Evolutionary conservation across 2,797 vertebrate genomes (phyloP).

Genomic region (Fratercula arctica): DNA sequence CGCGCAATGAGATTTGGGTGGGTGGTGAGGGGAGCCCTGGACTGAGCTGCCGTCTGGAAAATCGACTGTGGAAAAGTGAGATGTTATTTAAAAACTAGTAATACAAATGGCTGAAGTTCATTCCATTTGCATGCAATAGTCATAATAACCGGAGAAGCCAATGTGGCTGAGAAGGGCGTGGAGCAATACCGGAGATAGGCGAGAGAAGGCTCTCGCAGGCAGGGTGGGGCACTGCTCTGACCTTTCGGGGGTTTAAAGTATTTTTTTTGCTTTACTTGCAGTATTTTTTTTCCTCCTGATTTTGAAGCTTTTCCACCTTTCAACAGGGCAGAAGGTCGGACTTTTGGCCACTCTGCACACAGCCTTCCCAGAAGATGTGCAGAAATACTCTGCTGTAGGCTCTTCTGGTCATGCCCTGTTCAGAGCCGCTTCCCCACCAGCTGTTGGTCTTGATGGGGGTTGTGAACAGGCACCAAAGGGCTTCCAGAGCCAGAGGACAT

Average conservation of each 20-base stretch:
- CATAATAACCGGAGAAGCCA: slow-evolving; percentile 34
- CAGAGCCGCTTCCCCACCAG: background rate
- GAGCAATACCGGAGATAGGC: background rate
- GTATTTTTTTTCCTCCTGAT: background rate
- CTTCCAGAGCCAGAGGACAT: background rate
- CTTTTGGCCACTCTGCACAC: background rate
- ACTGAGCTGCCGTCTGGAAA: slow-evolving; percentile 27
- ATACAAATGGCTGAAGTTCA: slow-evolving; percentile 34
- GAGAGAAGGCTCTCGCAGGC: background rate
- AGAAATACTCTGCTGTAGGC: background rate
- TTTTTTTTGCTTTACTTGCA: background rate
- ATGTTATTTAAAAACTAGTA: slow-evolving; percentile 52
- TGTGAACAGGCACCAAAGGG: background rate
- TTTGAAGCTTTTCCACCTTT: slow-evolving; percentile 15
- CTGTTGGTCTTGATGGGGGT: background rate
- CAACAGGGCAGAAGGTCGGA: background rate
- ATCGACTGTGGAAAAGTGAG: slow-evolving; percentile 36
- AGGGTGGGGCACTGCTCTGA: background rate
- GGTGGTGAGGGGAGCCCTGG: slow-evolving; percentile 30
- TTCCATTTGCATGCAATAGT: slow-evolving; percentile 34
- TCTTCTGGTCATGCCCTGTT: background rate
- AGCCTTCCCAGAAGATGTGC: background rate
- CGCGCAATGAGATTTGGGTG: background rate
- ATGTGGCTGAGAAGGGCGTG: background rate
- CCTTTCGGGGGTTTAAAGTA: background rate